Conservation (phyloP, 2,888 invertebrate species). For the Lycia hirtaria region DNA sequence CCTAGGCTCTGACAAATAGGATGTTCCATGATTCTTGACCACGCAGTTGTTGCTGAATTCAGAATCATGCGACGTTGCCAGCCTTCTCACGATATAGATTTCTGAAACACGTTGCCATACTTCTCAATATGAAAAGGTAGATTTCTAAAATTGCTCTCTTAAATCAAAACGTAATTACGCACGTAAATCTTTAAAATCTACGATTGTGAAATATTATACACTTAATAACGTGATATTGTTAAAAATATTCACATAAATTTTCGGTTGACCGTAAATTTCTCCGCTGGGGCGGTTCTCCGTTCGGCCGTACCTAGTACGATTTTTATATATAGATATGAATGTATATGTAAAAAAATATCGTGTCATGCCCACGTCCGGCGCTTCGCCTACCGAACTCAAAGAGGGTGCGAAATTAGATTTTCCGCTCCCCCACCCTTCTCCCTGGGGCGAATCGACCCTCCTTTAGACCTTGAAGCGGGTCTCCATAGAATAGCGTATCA, state of each 20-base stretch:
- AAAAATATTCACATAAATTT: neutral
- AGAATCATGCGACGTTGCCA: slow-evolving; percentile 22
- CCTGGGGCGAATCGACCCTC: slow-evolving; percentile 43
- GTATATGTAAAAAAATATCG: slow-evolving; percentile 17
- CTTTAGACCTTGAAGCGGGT: slow-evolving; percentile 69
- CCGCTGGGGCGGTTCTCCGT: neutral
- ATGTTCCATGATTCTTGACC: too few species aligned
- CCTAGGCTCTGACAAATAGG: too few species aligned
- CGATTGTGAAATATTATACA: neutral
- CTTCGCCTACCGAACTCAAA: slow-evolving; percentile 24
- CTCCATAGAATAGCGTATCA: slow-evolving; percentile 59
- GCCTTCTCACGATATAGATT: too few species aligned
- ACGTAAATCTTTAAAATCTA: neutral
- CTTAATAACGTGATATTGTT: neutral
- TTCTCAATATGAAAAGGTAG: slow-evolving; percentile 10
- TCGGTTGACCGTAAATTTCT: slow-evolving; percentile 3
- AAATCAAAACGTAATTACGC: neutral
- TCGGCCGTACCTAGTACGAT: slow-evolving; percentile 4
- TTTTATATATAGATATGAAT: neutral
- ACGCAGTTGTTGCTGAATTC: neutral
- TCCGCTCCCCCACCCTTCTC: slow-evolving; percentile 40
- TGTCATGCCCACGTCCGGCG: slow-evolving; percentile 30
- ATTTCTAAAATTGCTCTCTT: neutral
- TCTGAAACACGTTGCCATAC: slow-evolving; percentile 26
- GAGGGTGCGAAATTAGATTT: slow-evolving; percentile 52